Evolutionary conservation across 2,113 vertebrate species (phyloP), one percentile per base, ranked within the genome.

Genomic region (Gila orcuttii): DNA sequence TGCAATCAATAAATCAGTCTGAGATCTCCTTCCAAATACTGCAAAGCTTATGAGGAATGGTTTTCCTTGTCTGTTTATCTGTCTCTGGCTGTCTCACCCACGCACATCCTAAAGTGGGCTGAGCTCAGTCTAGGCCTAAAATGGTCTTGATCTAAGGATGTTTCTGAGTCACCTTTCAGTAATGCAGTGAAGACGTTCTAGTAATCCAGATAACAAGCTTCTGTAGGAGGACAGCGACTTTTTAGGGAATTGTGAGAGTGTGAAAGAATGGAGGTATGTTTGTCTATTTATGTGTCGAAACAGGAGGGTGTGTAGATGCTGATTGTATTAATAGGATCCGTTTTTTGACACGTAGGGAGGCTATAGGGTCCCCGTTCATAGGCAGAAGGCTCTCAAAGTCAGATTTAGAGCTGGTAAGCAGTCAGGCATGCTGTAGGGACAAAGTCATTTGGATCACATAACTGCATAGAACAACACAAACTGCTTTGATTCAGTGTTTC

Each of bases 161-260:
- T 64, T 66, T 33, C 57, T 88, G 89, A 89, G 82, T 90, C 89
- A 90, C 69, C 33, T 64, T 78, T 64, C 36, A 89, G 52, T 73
- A 52, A 87, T 87, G 68, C 83, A 75, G 57, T 86, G 82, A 79
- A 76, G 73, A 82, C 71, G 45, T 47, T 71, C 79, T 60, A 76
- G 52, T 88, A n/a, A 59, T 78, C 62, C 79, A 33, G 28, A 39
- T 28, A 60, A 73, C 31, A 84, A 66, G 45, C 19, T 3, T 69
- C 57, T 80, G 62, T 82, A n/a, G 57, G 71, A 87, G 75, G 85
- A 85, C 68, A 57, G 64, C 11, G 47, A 87, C 36, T 85, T 23
- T 47, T 84, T 86, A 73, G 79, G 71, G 68, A 73, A 66, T 82
- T 73, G 25, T 55, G 71, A 84, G 52, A 3, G 3, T 21, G 82